These are phyloP conservation scores for Temnopleurus reevesii DNA, from an alignment of 53 echinoderm and acorn worm species.

Conservation along the genomic window DNA sequence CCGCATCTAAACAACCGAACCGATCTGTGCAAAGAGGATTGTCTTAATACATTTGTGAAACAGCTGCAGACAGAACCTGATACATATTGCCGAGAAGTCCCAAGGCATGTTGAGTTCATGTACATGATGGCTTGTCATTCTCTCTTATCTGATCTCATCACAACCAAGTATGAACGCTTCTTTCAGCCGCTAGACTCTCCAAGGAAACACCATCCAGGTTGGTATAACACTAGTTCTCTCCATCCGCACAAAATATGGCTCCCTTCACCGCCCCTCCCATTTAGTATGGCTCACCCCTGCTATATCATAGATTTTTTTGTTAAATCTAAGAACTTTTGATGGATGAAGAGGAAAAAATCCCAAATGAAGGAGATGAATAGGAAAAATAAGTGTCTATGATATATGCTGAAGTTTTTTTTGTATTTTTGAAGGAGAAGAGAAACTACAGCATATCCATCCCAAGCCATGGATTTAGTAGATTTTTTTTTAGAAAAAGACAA, in stretches of 20 bases:
- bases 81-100: conserved; percentile 61
- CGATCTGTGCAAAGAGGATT: conserved; percentile 79
- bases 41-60: conserved; percentile 69
- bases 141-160: conserved; percentile 80
- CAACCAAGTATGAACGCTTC: conserved; percentile 73
- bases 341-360: no score
- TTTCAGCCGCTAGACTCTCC: conserved; percentile 56
- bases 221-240: background rate
- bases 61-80: conserved; percentile 64
- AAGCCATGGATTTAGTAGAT: no score
- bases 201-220: conserved; percentile 64
- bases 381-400: no score
- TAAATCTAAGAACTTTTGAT: no score
- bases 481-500: no score
- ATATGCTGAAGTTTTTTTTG: no score
- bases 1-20: conserved; percentile 45
- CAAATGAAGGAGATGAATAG: no score
- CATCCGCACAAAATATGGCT: background rate
- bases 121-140: conserved; percentile 85
- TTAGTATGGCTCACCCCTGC: no score
- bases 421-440: no score
- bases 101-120: conserved; percentile 75
- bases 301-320: no score
- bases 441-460: no score
- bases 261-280: background rate